Evolutionary conservation across 1,140 invertebrate species (phyloP).

Genomic region (Mizuhopecten yessoensis): DNA sequence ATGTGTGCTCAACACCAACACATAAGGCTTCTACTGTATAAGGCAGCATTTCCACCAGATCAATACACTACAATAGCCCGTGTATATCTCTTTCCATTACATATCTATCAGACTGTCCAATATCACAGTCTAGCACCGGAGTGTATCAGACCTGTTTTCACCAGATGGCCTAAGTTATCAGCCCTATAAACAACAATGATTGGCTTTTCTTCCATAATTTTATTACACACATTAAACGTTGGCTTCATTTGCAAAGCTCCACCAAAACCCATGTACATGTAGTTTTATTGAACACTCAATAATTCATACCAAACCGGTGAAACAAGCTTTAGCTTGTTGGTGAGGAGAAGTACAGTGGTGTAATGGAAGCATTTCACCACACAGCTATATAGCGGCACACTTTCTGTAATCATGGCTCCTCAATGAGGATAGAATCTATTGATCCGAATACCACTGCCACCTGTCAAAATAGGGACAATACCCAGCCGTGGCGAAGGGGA

Average conservation of each 20-base stretch:
- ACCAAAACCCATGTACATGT: background rate
- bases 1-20: background rate
- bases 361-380: conserved; percentile 21
- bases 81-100: conserved; percentile 5
- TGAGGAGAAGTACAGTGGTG: background rate
- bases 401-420: conserved; percentile 28
- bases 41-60: background rate
- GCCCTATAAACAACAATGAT: background rate
- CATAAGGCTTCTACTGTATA: background rate
- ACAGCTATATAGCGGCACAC: background rate
- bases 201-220: background rate
- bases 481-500: background rate
- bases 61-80: background rate
- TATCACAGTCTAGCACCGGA: background rate
- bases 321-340: background rate
- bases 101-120: background rate
- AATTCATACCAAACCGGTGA: background rate
- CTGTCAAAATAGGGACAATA: background rate
- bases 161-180: background rate
- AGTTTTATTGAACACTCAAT: conserved; percentile 30
- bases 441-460: background rate
- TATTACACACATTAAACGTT: background rate
- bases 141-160: background rate
- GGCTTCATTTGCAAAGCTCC: background rate
- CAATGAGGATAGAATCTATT: background rate